These are phyloP conservation scores for Heliconius melpomene DNA, from an alignment of 1,140 invertebrate genomes.

Conservation along the genomic window DNA sequence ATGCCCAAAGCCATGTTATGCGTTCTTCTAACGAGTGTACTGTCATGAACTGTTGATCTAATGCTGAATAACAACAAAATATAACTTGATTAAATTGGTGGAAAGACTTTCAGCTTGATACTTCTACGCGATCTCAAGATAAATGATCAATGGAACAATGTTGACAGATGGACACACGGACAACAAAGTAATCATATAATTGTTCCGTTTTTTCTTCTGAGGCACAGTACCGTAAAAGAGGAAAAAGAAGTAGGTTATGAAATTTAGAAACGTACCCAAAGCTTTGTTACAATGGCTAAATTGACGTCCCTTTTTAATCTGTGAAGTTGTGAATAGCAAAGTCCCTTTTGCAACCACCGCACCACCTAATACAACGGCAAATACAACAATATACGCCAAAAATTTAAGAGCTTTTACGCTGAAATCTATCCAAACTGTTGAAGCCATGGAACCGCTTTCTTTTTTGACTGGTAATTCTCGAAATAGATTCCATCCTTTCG, in stretches of 20 bases:
- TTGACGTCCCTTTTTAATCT: constrained; percentile 87
- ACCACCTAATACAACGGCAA: constrained; percentile 88
- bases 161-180: too few species aligned
- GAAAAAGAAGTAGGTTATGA: not conserved
- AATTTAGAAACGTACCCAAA: constrained; percentile 81
- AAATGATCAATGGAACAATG: too few species aligned
- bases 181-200: too few species aligned
- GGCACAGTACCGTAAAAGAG: too few species aligned
- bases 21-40: constrained; percentile 89
- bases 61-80: constrained; percentile 79
- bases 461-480: constrained; percentile 92
- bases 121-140: too few species aligned
- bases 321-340: constrained; percentile 94
- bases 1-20: constrained; percentile 95
- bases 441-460: constrained; percentile 92
- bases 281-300: constrained; percentile 90
- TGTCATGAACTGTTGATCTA: constrained; percentile 90
- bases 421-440: constrained; percentile 90
- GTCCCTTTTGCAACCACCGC: constrained; percentile 93
- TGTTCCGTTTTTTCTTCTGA: not conserved
- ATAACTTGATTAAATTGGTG: too few species aligned
- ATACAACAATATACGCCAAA: constrained; percentile 91
- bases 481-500: constrained; percentile 98
- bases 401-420: constrained; percentile 93
- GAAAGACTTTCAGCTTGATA: too few species aligned